Base-by-base conservation (phyloP, 2,113 vertebrate species). In the Zosterops japonicus region DNA sequence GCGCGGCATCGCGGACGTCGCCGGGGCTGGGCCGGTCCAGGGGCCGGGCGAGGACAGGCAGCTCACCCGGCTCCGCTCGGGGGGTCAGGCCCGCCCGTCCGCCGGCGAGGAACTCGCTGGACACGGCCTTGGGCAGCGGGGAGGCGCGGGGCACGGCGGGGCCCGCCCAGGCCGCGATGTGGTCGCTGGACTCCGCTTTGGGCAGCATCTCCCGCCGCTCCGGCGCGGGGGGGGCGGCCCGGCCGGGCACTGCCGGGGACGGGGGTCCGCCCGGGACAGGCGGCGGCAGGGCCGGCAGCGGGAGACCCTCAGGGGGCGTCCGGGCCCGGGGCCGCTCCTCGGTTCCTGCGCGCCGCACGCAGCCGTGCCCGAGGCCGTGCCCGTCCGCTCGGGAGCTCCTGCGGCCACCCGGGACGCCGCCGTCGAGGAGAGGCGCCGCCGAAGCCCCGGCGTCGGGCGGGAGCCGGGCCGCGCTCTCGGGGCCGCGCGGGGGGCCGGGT, bases 171-270 rank as follows among this genome's bases (percentile, higher is more conserved):
- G 78, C 81, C 16, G 90, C 86, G 53, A 96, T 95, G 56, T 87
- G 94, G 36, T 93, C 94, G 41, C 92, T 97, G 25, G 95, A 96
- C 53, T 96, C 96, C 1, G 96, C 94, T 64, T 93, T 96, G 10
- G 93, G 90, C 20, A 94, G 81, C 39, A 77, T 42, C 46, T 97
- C 97, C 59, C 95, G 87, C 15, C 83, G 80, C 56, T 96, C 56
- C 89, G 25, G 29, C 6, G 88, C 88, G 3, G 96, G 50, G 19
- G 80, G 59, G 4, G 72, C 2, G 3, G 83, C 25, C 23, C 83
- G 52, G 41, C 46, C 64, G 11, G 74, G 55, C 1, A 81, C 84
- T 50, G 69, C 24, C 23, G 90, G 29, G 7, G 71, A 63, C 10
- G 72, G 23, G 4, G 83, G 47, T 5, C 41, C 60, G 25, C 91